Evolutionary conservation across 2,797 vertebrate species (phyloP).

Genomic region (Cygnus olor): DNA sequence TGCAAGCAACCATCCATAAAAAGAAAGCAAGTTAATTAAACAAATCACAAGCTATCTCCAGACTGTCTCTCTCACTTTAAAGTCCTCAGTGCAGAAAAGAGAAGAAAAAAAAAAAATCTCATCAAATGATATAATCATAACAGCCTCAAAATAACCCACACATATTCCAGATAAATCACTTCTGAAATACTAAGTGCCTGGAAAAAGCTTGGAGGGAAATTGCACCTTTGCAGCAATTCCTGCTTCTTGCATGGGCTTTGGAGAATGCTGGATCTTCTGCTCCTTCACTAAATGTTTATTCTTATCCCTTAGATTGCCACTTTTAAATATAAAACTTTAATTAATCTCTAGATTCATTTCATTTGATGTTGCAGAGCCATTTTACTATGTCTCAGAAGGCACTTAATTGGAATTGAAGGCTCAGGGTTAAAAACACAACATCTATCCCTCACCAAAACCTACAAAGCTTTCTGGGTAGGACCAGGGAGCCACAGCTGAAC

Average conservation of each 20-base stretch:
- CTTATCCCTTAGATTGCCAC: not conserved
- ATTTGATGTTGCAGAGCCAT: conserved; percentile 16
- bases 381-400: conserved; percentile 20
- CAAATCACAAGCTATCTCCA: conserved; percentile 66
- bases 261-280: conserved; percentile 1
- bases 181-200: conserved; percentile 58
- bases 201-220: conserved; percentile 51
- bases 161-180: conserved; percentile 70
- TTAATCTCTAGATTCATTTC: conserved; percentile 56
- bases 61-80: conserved; percentile 61
- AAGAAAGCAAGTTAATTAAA: conserved; percentile 70
- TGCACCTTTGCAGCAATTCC: conserved; percentile 36
- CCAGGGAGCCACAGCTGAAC: not conserved
- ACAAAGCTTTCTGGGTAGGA: not conserved
- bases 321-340: conserved; percentile 62
- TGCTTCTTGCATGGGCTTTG: conserved; percentile 10
- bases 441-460: conserved; percentile 2
- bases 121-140: conserved; percentile 73
- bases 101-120: conserved; percentile 63
- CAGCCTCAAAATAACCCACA: conserved; percentile 69
- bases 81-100: conserved; percentile 47
- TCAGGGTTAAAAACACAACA: conserved; percentile 43
- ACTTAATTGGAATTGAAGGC: conserved; percentile 23
- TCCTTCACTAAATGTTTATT: conserved; percentile 31
- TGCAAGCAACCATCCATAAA: conserved; percentile 70